Base-by-base conservation (phyloP, 2,888 invertebrate species). In the Meiosimyza platycephala region DNA sequence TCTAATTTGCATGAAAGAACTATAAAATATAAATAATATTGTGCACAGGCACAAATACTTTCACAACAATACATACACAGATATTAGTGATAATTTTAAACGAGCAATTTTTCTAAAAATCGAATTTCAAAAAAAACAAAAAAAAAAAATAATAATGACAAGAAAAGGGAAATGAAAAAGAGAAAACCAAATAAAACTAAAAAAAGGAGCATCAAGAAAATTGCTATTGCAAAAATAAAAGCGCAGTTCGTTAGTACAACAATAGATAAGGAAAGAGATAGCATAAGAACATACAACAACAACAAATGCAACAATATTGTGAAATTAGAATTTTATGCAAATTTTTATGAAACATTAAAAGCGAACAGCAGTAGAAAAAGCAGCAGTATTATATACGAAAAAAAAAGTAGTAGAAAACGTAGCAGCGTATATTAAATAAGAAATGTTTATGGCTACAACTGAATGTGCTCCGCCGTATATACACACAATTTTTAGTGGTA, bases 291-390 rank as follows among this genome's bases (percentile, higher is more conserved):
- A 71, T 15, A 47, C 57, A 22, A 22, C 40, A 22, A 22, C 40
- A 73, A 50, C 60, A 67, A 66, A 18, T 66, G 52, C 71, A 71
- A 72, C 57, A 68, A 67, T 64, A 66, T 75, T 75, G 75, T 74
- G 75, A 85, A 85, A 84, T 85, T 84, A 80, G 82, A 83, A 84
- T 83, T 84, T 85, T 85, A 85, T 84, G 85, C 82, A 84, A 84
- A 84, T 84, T 78, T 72, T 69, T 62, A 69, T 69, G 74, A 74
- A 77, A 76, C 75, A 78, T 78, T 78, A 76, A 78, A 72, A 72
- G 60, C 71, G 72, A 68, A 74, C 73, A 75, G 63, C 68, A 75
- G 72, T 55, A 67, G 18, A n/a, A 40, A 40, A 54, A n/a, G 28
- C 50, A 66, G 67, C 28, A 40, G 40, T 9, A 40, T 9, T 40